Conservation (phyloP, 1,140 invertebrate genomes). For the silkworm (Bombyx mori) region ASM3026992v2 NC_085107.1:8245001-8245500, state of each 20-base stretch:
- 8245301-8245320: slow-evolving; percentile 44
- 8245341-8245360: slow-evolving; percentile 89
- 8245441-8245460: slow-evolving; percentile 40
- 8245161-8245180: slow-evolving; percentile 43
- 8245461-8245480: slow-evolving; percentile 37
- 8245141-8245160: slow-evolving; percentile 44
- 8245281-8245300: slow-evolving; percentile 57
- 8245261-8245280: slow-evolving; percentile 52
- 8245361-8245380: slow-evolving; percentile 83
- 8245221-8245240: slow-evolving; percentile 31
- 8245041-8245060: slow-evolving; percentile 59
- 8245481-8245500: slow-evolving; percentile 35
- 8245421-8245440: slow-evolving; percentile 58
- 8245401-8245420: slow-evolving; percentile 45
- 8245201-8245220: slow-evolving; percentile 34
- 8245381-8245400: slow-evolving; percentile 49
- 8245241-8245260: slow-evolving; percentile 54
- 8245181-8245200: slow-evolving; percentile 30
- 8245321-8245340: slow-evolving; percentile 71
- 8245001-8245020: slow-evolving; percentile 39
- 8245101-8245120: slow-evolving; percentile 22
- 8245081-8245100: slow-evolving; percentile 50
- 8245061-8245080: slow-evolving; percentile 39
- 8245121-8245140: slow-evolving; percentile 29
- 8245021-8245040: slow-evolving; percentile 37